phyloP scores from a whole-genome alignment of 2,113 vertebrate species.

The Sminthopsis crassicaudata region DNA sequence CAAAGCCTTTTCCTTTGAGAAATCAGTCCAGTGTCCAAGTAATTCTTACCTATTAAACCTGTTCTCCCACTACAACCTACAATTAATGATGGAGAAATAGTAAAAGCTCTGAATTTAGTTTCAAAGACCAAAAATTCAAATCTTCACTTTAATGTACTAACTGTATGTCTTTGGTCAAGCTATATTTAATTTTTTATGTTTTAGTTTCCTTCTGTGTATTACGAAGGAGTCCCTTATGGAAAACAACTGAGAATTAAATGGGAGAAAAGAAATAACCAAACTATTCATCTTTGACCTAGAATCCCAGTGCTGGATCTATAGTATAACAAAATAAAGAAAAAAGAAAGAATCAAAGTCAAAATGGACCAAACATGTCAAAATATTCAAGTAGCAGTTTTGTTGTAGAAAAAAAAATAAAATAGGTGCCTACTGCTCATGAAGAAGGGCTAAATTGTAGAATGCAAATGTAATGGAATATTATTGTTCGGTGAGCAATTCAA shows the following conservation, averaged over 20 bases:
- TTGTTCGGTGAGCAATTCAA: background rate
- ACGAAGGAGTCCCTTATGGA: background rate
- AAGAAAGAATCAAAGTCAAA: background rate
- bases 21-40: too few relatives aligned
- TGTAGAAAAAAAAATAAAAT: background rate
- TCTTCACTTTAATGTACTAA: background rate
- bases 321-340: background rate
- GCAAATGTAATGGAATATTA: background rate
- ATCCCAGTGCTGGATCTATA: too few relatives aligned
- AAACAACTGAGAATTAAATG: background rate
- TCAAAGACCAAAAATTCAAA: background rate
- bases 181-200: background rate
- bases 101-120: background rate
- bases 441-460: background rate
- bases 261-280: background rate
- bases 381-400: background rate
- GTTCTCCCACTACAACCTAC: too few relatives aligned
- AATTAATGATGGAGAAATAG: background rate
- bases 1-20: too few relatives aligned
- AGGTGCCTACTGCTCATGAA: background rate
- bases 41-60: too few relatives aligned
- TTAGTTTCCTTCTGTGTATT: background rate
- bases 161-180: background rate
- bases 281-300: background rate
- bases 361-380: background rate